Evolutionary conservation across 2,888 invertebrate genomes (phyloP).

Genomic region (Drosophila bunnanda): DNA sequence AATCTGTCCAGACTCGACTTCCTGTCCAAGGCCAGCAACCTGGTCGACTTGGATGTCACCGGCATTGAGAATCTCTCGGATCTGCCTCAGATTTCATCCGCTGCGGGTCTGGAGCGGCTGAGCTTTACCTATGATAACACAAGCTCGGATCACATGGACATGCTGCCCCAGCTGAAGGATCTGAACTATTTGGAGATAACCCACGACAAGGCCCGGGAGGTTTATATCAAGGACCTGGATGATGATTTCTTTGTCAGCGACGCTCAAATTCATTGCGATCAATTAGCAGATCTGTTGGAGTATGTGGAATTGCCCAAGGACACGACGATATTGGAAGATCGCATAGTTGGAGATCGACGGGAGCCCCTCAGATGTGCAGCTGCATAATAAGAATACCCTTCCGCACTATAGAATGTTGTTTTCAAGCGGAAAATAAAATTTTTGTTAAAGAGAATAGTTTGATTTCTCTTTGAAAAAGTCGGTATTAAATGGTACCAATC

Average conservation of each 20-base stretch:
- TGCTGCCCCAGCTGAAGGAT: conserved; percentile 46
- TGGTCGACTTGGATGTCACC: conserved; percentile 57
- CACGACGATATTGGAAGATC: conserved; percentile 40
- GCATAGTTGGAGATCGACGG: conserved; percentile 7
- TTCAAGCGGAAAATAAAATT: background rate
- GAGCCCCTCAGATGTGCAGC: conserved; percentile 15
- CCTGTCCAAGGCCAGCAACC: conserved; percentile 42
- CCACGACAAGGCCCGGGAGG: conserved; percentile 45
- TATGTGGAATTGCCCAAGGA: conserved; percentile 31
- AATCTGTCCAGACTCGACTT: conserved; percentile 49
- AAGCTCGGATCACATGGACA: conserved; percentile 31
- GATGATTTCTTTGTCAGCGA: conserved; percentile 30
- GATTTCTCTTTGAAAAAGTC: background rate
- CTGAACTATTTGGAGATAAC: conserved; percentile 50
- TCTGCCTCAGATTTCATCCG: conserved; percentile 50
- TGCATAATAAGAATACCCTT: background rate
- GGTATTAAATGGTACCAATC: too few species aligned
- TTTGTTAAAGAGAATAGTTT: background rate
- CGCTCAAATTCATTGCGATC: conserved; percentile 37
- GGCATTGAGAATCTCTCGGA: conserved; percentile 47
- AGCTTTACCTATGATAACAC: conserved; percentile 50
- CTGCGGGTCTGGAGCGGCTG: conserved; percentile 46
- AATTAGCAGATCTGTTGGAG: conserved; percentile 38
- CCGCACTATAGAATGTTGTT: background rate
- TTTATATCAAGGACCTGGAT: conserved; percentile 55